These are phyloP conservation scores for Daubentonia madagascariensis DNA, from an alignment of 2,113 vertebrate species.

Conservation along the genomic window DNA sequence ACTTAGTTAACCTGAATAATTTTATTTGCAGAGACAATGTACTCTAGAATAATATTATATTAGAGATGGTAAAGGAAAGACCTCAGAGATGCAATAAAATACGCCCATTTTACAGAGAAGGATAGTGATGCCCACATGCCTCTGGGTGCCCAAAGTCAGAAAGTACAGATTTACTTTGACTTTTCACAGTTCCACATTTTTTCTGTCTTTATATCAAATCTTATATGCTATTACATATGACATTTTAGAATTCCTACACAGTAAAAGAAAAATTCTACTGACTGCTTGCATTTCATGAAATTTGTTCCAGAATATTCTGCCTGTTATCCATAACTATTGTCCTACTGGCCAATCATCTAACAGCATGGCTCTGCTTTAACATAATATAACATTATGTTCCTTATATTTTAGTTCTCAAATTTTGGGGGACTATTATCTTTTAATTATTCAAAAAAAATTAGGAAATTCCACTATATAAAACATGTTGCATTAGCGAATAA, in stretches of 20 bases:
- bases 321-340: not conserved
- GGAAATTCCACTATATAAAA: not conserved
- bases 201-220: not conserved
- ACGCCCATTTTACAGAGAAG: not conserved
- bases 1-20: not conserved
- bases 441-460: not conserved
- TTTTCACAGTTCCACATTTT: slow-evolving; percentile 28
- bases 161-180: not conserved
- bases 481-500: not conserved
- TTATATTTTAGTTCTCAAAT: not conserved
- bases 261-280: slow-evolving; percentile 10
- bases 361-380: not conserved
- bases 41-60: not conserved
- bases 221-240: not conserved
- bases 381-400: not conserved
- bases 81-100: not conserved
- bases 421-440: not conserved
- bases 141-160: not conserved
- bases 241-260: not conserved
- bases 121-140: not conserved
- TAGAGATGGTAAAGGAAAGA: not conserved
- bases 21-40: not conserved
- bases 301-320: slow-evolving; percentile 30
- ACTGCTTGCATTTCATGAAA: not conserved
- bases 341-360: not conserved